A percentile compares a stretch with the other conserved stretches of the same genome.
Conservation (phyloP, 1,140 invertebrate genomes). For the Lordiphosa mommai region DNA sequence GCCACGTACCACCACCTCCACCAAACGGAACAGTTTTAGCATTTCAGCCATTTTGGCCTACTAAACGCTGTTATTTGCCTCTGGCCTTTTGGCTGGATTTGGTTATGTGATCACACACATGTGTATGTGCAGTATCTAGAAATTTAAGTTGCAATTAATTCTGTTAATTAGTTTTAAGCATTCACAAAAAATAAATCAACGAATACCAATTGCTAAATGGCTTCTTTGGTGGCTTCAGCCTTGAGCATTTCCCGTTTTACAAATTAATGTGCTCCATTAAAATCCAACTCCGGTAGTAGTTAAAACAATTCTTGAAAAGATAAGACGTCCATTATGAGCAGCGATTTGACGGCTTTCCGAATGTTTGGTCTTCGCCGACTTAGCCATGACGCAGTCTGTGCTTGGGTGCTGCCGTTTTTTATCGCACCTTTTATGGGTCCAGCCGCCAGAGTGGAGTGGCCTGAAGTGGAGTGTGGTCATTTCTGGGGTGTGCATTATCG, state of each 20-base stretch:
- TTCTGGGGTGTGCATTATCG: conserved; percentile 63
- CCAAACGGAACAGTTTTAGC: conserved; percentile 70
- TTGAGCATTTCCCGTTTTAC: conserved; percentile 70
- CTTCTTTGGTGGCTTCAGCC: conserved; percentile 22
- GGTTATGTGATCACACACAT: conserved; percentile 53
- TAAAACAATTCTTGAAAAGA: conserved; percentile 70
- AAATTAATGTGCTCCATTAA: conserved; percentile 76
- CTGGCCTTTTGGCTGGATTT: conserved; percentile 12
- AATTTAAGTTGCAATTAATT: conserved; percentile 16
- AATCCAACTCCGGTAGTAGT: conserved; percentile 75
- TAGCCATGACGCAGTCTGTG: conserved; percentile 3
- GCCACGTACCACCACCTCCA: conserved; percentile 38
- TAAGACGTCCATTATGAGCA: conserved; percentile 77
- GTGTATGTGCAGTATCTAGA: conserved; percentile 50
- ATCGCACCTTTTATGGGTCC: conserved; percentile 72
- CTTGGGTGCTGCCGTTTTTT: conserved; percentile 49
- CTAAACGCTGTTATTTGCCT: conserved; percentile 2
- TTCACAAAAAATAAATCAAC: conserved; percentile 18
- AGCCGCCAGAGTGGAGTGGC: conserved; percentile 21
- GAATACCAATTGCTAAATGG: background rate
- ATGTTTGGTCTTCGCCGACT: conserved; percentile 71
- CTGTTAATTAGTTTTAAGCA: conserved; percentile 70
- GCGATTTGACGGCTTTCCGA: conserved; percentile 72
- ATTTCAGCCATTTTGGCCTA: conserved; percentile 76
- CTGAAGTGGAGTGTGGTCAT: conserved; percentile 41